Base-by-base conservation (phyloP, 2,797 vertebrate genomes). In the Pangasius sanitwongsei region DNA sequence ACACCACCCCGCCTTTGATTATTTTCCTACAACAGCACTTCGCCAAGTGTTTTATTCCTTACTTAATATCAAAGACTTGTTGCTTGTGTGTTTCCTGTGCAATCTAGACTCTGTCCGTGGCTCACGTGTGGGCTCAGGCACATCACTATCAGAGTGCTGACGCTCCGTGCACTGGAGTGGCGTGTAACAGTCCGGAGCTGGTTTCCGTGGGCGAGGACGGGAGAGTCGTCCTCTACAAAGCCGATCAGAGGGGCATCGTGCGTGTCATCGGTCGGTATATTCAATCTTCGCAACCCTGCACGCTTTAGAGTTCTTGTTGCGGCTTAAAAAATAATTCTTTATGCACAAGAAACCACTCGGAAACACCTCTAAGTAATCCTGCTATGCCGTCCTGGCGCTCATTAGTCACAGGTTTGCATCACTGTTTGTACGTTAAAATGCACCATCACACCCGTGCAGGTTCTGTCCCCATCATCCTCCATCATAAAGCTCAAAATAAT, bases 171-270 rank as follows among this genome's bases (percentile, higher is more conserved):
- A 99, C 98, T 0, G 95, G 97, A 3, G 91, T 99, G 0, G 96
- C 98, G 69, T 99, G 98, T 92, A 97, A 93, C 93, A 98, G 95
- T 89, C 98, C 98, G 31, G 98, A 99, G 92, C 97, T 99, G 6
- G 97, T 99, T 82, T 97, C 97, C 0, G 98, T 99, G 3, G 98
- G 98, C 25, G 98, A 99, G 94, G 98, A 99, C 74, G 98, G 98
- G 28, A 97, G 97, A 89, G 97, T 99, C 92, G 96, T 97, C 88
- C 93, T 98, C 90, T 98, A 98, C 92, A 96, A 97, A 94, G 96
- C 94, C 13, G 98, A 99, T 91, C 97, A 97, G 87, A 97, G 96
- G 92, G 96, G 95, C 92, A 92, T 97, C 74, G 87, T 95, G 53
- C 96, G 97, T 90, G 95, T 96, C 83, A 98, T 99, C 95, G 97